Evolutionary conservation across 2,113 vertebrate genomes (phyloP).

Genomic region (Cebidichthys violaceus): DNA sequence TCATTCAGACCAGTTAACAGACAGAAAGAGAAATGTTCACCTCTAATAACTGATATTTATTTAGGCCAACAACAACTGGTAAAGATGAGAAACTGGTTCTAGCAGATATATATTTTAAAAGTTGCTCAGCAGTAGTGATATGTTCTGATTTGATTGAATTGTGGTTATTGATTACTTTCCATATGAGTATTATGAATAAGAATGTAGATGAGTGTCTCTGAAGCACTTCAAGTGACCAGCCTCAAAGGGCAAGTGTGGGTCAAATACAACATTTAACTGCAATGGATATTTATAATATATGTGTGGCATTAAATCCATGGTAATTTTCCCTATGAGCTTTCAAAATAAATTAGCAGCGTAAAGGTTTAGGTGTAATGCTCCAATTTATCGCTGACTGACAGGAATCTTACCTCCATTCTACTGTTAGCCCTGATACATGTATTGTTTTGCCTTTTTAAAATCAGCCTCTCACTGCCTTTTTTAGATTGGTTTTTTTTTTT

Average conservation of each 20-base stretch:
- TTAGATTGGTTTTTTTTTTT: slow-evolving; percentile 53
- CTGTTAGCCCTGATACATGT: slow-evolving; percentile 44
- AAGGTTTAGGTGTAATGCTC: slow-evolving; percentile 28
- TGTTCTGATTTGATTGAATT: slow-evolving; percentile 68
- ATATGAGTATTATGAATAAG: slow-evolving; percentile 80
- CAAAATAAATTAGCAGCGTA: slow-evolving; percentile 32
- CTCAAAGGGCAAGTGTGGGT: slow-evolving; percentile 55
- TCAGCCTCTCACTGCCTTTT: slow-evolving; percentile 81
- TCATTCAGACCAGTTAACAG: slow-evolving; percentile 48
- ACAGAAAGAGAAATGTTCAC: slow-evolving; percentile 60
- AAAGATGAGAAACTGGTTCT: slow-evolving; percentile 63
- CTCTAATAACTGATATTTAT: slow-evolving; percentile 78
- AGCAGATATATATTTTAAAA: slow-evolving; percentile 68
- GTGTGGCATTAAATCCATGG: slow-evolving; percentile 44
- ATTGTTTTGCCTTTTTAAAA: slow-evolving; percentile 65
- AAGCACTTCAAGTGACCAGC: slow-evolving; percentile 84
- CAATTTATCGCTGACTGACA: slow-evolving; percentile 37
- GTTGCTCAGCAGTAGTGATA: slow-evolving; percentile 68
- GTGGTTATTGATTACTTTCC: slow-evolving; percentile 72
- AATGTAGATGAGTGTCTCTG: slow-evolving; percentile 83
- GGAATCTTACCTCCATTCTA: slow-evolving; percentile 30
- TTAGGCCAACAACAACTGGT: slow-evolving; percentile 68
- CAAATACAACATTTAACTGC: slow-evolving; percentile 50
- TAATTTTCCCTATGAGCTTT: slow-evolving; percentile 36
- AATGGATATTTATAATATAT: slow-evolving; percentile 70